phyloP scores from a whole-genome alignment of 2,113 vertebrate species.

The Lophura nycthemera region DNA sequence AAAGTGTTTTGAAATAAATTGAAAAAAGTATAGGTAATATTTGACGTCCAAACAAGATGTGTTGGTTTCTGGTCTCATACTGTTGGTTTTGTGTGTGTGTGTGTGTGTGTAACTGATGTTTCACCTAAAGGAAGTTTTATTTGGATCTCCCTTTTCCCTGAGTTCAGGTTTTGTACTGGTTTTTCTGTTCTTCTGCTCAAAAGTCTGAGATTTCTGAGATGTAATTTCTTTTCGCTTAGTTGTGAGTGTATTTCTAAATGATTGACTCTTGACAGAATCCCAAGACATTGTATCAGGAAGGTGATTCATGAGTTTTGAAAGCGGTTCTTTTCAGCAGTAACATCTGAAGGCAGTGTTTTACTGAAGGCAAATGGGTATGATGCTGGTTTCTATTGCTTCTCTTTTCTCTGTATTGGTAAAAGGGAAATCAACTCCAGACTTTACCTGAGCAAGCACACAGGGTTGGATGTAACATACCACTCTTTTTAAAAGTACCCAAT shows the following conservation, averaged over 20 bases:
- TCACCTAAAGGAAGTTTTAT: background rate
- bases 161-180: background rate
- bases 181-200: background rate
- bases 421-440: background rate
- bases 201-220: background rate
- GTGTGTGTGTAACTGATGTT: background rate
- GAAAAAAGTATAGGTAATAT: background rate
- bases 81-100: background rate
- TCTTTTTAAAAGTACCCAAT: background rate
- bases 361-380: background rate
- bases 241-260: background rate
- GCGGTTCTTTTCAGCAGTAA: background rate
- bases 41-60: background rate
- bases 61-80: background rate
- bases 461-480: background rate
- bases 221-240: background rate
- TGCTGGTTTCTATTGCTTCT: background rate
- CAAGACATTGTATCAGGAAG: background rate
- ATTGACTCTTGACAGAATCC: background rate
- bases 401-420: background rate
- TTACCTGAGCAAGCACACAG: background rate
- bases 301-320: background rate
- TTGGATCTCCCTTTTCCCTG: background rate
- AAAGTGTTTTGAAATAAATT: background rate
- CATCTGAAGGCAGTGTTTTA: background rate